Conservation (phyloP, 2,888 invertebrate genomes). For the Latheticus oryzae region DNA sequence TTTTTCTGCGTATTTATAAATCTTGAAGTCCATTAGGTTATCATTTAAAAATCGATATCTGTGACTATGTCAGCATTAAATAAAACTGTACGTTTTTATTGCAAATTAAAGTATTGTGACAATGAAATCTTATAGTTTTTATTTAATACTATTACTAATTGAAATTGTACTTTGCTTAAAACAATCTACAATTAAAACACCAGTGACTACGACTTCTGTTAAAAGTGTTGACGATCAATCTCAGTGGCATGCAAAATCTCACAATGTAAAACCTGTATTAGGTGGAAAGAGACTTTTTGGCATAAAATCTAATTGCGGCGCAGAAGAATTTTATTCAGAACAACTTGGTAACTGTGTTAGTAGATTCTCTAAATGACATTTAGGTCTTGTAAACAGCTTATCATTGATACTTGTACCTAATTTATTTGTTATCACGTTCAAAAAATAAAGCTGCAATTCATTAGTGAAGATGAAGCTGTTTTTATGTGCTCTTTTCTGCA, state of each 20-base stretch:
- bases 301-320: conserved; percentile 21
- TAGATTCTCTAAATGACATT: too few species aligned
- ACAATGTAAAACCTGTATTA: too few species aligned
- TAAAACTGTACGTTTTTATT: not conserved
- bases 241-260: too few species aligned
- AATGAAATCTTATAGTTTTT: conserved; percentile 8
- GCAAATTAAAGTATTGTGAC: too few species aligned
- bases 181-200: too few species aligned
- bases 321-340: conserved; percentile 10
- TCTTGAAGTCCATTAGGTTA: conserved; percentile 2
- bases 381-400: too few species aligned
- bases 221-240: too few species aligned
- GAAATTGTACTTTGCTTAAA: not conserved
- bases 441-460: too few species aligned
- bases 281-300: conserved; percentile 8
- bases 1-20: not conserved
- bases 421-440: too few species aligned
- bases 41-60: not conserved
- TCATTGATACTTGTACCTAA: too few species aligned
- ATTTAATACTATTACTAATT: conserved; percentile 2
- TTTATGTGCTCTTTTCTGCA: conserved; percentile 1
- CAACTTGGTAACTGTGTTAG: conserved; percentile 1
- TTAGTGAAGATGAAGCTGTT: conserved; percentile 12
- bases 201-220: too few species aligned
- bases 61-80: not conserved